Evolutionary conservation across 1,140 invertebrate species (phyloP).

Genomic region (Nylanderia fulva): DNA sequence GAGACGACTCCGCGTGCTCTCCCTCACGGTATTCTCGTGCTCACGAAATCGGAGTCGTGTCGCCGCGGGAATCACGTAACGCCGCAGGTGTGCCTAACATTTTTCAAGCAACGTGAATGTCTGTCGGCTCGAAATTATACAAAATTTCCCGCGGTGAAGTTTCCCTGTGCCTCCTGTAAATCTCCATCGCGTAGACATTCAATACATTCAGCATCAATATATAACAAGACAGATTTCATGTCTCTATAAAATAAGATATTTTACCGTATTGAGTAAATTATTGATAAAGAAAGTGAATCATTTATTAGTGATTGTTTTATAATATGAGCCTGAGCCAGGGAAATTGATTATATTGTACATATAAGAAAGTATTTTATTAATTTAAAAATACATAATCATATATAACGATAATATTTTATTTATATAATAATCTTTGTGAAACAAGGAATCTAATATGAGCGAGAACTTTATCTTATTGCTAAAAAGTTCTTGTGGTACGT

Average conservation of each 20-base stretch:
- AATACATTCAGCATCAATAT: constrained; percentile 18
- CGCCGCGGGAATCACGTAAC: constrained; percentile 74
- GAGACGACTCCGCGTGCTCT: constrained; percentile 20
- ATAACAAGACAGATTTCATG: not conserved
- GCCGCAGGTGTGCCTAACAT: constrained; percentile 75
- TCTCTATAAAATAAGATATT: not conserved
- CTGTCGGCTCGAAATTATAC: constrained; percentile 68
- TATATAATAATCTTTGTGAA: constrained; percentile 3
- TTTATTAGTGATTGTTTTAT: not conserved
- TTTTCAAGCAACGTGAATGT: constrained; percentile 70
- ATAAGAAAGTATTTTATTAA: not conserved
- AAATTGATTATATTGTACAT: not conserved
- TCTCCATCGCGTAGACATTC: constrained; percentile 29
- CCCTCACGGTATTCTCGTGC: constrained; percentile 11
- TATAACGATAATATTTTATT: not conserved
- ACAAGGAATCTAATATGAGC: not conserved
- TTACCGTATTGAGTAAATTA: constrained; percentile 11
- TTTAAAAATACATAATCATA: not conserved
- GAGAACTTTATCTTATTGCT: not conserved
- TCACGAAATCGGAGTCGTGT: constrained; percentile 59
- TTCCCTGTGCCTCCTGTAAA: constrained; percentile 55
- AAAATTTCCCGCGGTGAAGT: constrained; percentile 69
- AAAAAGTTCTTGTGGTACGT: too few relatives aligned
- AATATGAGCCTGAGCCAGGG: too few relatives aligned
- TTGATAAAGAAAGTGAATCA: not conserved